These are phyloP conservation scores for Lacerta viridis DNA, from an alignment of 2,797 vertebrate genomes.

Conservation along the genomic window DNA sequence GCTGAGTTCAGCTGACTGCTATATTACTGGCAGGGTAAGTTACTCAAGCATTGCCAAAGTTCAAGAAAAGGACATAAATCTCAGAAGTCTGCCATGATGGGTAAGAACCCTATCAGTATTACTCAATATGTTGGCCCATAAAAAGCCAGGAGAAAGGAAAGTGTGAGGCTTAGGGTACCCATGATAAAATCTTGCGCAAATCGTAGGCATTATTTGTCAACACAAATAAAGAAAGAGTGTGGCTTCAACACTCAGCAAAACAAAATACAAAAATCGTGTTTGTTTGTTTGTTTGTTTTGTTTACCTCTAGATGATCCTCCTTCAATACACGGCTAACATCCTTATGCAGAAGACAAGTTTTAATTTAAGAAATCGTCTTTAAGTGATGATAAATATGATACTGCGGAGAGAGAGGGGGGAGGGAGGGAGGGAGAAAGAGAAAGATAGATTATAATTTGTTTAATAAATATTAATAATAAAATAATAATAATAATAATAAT, in stretches of 20 bases:
- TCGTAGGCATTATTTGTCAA: not conserved
- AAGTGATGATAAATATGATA: slow-evolving; percentile 11
- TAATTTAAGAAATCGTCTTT: slow-evolving; percentile 26
- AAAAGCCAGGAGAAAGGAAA: not conserved
- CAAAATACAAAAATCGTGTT: not conserved
- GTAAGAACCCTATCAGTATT: slow-evolving; percentile 25
- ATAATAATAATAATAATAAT: too few relatives aligned
- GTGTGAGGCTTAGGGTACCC: slow-evolving; percentile 1
- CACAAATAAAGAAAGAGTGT: slow-evolving; percentile 4
- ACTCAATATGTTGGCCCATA: not conserved
- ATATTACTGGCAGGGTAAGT: slow-evolving; percentile 8
- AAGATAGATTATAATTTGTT: too few relatives aligned
- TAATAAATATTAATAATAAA: too few relatives aligned
- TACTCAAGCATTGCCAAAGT: slow-evolving; percentile 21
- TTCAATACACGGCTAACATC: not conserved
- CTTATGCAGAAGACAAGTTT: not conserved
- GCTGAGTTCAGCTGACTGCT: not conserved
- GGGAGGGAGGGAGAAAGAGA: too few relatives aligned
- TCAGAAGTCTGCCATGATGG: not conserved
- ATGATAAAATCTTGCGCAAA: slow-evolving; percentile 21
- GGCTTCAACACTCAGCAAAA: not conserved
- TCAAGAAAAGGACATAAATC: slow-evolving; percentile 18
- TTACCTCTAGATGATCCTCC: not conserved
- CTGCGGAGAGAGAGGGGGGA: not conserved
- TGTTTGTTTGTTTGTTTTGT: not conserved